These are phyloP conservation scores for Anoplius nigerrimus DNA, from an alignment of 2,888 invertebrate genomes.

Conservation along the genomic window DNA sequence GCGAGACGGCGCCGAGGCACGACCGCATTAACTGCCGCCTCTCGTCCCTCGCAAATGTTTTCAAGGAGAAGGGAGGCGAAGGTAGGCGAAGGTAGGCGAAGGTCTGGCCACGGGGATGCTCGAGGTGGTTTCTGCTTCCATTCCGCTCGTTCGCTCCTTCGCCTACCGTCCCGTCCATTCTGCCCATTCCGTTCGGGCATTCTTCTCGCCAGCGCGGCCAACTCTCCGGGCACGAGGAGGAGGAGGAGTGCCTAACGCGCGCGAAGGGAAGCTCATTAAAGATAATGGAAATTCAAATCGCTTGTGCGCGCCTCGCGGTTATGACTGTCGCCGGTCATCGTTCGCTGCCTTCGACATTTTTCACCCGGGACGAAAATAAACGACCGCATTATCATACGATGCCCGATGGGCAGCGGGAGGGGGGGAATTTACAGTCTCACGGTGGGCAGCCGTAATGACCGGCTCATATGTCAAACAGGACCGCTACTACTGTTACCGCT, in stretches of 20 bases:
- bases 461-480: slow-evolving; percentile 5
- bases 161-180: slow-evolving; percentile 18
- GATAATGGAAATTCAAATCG: too few species aligned
- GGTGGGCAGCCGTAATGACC: background rate
- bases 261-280: too few species aligned
- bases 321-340: too few species aligned
- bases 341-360: too few species aligned
- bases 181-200: background rate
- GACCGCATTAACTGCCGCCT: slow-evolving; percentile 47
- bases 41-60: slow-evolving; percentile 38
- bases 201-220: background rate
- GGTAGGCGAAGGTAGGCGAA: background rate
- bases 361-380: too few species aligned
- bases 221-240: too few species aligned
- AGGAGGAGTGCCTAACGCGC: too few species aligned
- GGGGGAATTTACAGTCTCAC: too few species aligned
- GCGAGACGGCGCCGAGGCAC: slow-evolving; percentile 44
- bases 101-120: slow-evolving; percentile 13
- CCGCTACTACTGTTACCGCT: slow-evolving; percentile 6
- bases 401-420: too few species aligned
- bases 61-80: slow-evolving; percentile 21
- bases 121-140: slow-evolving; percentile 46
- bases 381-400: too few species aligned
- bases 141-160: slow-evolving; percentile 33
- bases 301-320: too few species aligned